Evolutionary conservation across 2,113 vertebrate species (phyloP).

Genomic region (Hypocryptadius cinnamomeus): DNA sequence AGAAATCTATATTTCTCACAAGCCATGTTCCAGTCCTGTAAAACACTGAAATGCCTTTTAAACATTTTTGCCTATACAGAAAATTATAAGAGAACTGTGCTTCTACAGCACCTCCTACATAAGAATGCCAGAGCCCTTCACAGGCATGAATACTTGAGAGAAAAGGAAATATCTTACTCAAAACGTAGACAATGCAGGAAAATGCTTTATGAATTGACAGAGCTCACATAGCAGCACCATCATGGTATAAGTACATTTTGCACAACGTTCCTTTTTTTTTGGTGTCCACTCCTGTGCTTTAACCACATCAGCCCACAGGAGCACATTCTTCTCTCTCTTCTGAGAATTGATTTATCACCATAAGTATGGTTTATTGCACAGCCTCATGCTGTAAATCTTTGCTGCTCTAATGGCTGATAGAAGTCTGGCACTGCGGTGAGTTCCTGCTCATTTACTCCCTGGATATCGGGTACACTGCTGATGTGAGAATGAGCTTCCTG

Average conservation of each 20-base stretch:
- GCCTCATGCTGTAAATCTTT: constrained; percentile 27
- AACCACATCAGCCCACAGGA: not conserved
- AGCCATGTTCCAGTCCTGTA: not conserved
- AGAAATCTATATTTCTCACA: not conserved
- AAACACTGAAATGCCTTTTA: not conserved
- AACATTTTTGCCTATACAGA: not conserved
- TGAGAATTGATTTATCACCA: constrained; percentile 27
- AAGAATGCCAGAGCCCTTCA: not conserved
- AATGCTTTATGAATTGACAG: not conserved
- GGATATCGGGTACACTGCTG: not conserved
- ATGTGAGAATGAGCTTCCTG: constrained; percentile 60
- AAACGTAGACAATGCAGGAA: not conserved
- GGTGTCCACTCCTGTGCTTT: not conserved
- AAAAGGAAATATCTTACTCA: not conserved
- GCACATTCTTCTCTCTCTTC: not conserved
- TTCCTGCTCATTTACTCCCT: constrained; percentile 49
- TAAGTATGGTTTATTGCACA: constrained; percentile 20
- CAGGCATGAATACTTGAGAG: not conserved
- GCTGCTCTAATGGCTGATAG: constrained; percentile 27
- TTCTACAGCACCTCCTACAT: not conserved
- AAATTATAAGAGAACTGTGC: not conserved
- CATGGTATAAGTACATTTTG: not conserved
- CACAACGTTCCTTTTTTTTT: not conserved
- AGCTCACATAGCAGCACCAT: not conserved
- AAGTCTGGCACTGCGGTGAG: constrained; percentile 18